A percentile compares a stretch with the other conserved stretches of the same genome.
These are phyloP conservation scores for Margarornis squamiger DNA, from an alignment of 2,797 vertebrate species.

Conservation along the genomic window DNA sequence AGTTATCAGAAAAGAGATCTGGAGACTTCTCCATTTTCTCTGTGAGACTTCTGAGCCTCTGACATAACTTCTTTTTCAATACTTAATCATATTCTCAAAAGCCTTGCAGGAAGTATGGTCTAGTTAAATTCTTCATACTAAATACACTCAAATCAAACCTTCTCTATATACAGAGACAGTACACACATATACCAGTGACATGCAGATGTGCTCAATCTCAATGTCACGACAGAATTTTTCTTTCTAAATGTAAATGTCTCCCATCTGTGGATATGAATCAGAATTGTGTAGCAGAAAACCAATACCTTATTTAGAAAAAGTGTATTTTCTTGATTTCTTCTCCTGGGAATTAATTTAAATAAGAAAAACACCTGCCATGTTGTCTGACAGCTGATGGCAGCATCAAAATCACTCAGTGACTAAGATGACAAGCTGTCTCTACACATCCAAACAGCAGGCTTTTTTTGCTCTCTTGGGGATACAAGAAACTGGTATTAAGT, in stretches of 20 bases:
- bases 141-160: not conserved
- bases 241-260: not conserved
- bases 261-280: not conserved
- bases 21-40: not conserved
- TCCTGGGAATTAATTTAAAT: constrained; percentile 21
- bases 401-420: constrained; percentile 27
- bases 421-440: constrained; percentile 39
- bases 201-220: not conserved
- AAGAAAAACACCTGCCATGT: constrained; percentile 39
- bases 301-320: constrained; percentile 2
- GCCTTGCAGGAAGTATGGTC: not conserved
- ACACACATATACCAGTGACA: not conserved
- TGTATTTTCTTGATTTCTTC: not conserved
- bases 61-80: not conserved
- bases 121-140: not conserved
- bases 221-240: not conserved
- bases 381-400: constrained; percentile 46
- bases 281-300: not conserved
- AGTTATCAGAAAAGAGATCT: not conserved
- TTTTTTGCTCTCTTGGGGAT: constrained; percentile 24
- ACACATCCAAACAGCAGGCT: constrained; percentile 27
- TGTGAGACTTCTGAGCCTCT: not conserved
- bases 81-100: not conserved
- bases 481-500: constrained; percentile 6
- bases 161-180: not conserved